Evolutionary conservation across 2,797 vertebrate species (phyloP).

Genomic region (Pipistrellus pipistrellus): DNA sequence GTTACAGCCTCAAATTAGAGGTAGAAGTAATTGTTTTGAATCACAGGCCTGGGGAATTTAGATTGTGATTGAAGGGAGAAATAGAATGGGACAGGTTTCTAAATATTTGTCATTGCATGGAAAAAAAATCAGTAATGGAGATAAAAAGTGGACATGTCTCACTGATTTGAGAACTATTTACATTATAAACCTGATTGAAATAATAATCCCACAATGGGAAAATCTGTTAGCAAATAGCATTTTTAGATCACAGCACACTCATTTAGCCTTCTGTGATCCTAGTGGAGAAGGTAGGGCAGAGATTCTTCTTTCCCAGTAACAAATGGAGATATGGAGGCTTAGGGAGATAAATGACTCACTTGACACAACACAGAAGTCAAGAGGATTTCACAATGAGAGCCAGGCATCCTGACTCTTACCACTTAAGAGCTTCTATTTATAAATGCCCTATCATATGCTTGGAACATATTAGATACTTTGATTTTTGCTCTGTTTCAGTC

Average conservation of each 20-base stretch:
- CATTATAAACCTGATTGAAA: background rate
- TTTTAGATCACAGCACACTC: background rate
- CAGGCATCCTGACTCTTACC: background rate
- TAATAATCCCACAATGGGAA: background rate
- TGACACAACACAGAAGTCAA: background rate
- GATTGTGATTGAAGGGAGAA: background rate
- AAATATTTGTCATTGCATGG: background rate
- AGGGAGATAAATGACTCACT: background rate
- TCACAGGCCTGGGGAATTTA: background rate
- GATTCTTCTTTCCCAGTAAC: background rate
- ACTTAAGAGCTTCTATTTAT: constrained; percentile 55
- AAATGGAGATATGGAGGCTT: background rate
- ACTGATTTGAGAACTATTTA: background rate
- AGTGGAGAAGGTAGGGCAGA: background rate
- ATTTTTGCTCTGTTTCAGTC: background rate
- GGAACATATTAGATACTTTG: background rate
- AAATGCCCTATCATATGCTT: constrained; percentile 54
- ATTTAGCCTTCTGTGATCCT: background rate
- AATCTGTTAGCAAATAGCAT: background rate
- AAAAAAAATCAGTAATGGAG: background rate
- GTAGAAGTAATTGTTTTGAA: background rate
- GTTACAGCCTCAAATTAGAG: background rate
- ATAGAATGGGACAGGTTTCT: background rate
- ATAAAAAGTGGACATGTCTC: background rate
- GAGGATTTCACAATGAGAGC: background rate